Percentiles rank a stretch among this genome's conserved stretches.
phyloP scores from a whole-genome alignment of 2,888 invertebrate genomes.

The Epiblema foenella region DNA sequence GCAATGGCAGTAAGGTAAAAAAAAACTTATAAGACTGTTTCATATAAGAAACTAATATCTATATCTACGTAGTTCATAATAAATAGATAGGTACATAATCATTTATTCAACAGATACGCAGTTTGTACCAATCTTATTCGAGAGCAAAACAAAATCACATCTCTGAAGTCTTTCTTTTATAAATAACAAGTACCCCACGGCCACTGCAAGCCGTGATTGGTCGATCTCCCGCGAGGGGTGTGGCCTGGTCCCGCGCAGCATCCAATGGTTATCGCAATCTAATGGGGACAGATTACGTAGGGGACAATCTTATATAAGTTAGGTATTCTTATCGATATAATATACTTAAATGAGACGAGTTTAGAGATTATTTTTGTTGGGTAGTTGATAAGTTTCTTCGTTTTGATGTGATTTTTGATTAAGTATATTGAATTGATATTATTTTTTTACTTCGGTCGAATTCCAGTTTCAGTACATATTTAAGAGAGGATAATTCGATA shows the following conservation, averaged over 20 bases:
- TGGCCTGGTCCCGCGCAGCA: slow-evolving; percentile 64
- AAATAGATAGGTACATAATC: background rate
- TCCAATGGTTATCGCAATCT: slow-evolving; percentile 63
- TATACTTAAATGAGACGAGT: background rate
- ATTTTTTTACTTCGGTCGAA: no score
- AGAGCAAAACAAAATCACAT: slow-evolving; percentile 42
- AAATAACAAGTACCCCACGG: slow-evolving; percentile 47
- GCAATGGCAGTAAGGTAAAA: background rate
- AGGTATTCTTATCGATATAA: slow-evolving; percentile 27
- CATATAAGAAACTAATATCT: background rate
- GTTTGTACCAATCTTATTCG: slow-evolving; percentile 1
- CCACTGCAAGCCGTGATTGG: slow-evolving; percentile 61
- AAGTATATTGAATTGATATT: no score
- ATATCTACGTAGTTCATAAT: background rate
- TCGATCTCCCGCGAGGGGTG: slow-evolving; percentile 55
- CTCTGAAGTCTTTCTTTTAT: slow-evolving; percentile 36
- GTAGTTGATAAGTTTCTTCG: background rate
- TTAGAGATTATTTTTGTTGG: background rate
- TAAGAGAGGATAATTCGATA: no score
- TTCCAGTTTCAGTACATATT: no score
- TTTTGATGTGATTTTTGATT: background rate
- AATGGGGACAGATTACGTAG: slow-evolving; percentile 36
- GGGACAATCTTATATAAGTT: slow-evolving; percentile 42
- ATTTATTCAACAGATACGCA: background rate
- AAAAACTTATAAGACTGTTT: background rate